Percentiles rank a stretch among this genome's conserved stretches.
Conservation (phyloP, 2,113 vertebrate species). For the Solenodon paradoxus region DNA sequence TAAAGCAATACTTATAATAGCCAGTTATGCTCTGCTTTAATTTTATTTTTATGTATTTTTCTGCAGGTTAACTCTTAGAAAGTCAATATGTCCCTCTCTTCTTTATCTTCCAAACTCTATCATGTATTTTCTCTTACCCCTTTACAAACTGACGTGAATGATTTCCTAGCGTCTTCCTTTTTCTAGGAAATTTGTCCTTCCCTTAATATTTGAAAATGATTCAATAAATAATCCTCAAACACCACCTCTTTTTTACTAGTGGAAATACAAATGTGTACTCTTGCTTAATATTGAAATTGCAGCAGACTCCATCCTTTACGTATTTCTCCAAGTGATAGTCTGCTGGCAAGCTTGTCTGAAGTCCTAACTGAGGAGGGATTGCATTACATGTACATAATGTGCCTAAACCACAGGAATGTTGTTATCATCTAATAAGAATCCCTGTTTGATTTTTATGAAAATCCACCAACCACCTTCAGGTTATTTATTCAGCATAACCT, state of each 20-base stretch:
- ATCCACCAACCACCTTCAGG: not conserved
- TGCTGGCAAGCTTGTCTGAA: slow-evolving; percentile 48
- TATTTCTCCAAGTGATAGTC: slow-evolving; percentile 53
- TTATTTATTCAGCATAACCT: not conserved
- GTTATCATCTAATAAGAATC: not conserved
- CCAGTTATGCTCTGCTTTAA: not conserved
- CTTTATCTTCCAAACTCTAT: not conserved
- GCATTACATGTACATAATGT: not conserved
- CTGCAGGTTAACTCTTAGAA: not conserved
- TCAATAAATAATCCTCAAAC: not conserved
- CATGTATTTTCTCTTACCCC: not conserved
- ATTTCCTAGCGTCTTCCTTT: not conserved
- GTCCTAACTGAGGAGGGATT: not conserved
- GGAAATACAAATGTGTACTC: not conserved
- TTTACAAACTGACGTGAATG: not conserved
- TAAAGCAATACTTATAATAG: not conserved
- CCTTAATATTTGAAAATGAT: not conserved
- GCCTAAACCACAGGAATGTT: not conserved
- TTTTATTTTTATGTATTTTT: not conserved
- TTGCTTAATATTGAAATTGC: slow-evolving; percentile 40
- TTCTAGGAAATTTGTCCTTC: not conserved
- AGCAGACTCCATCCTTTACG: not conserved
- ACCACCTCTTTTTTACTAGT: not conserved
- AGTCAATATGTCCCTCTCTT: not conserved
- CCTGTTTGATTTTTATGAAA: slow-evolving; percentile 25